Evolutionary conservation across 2,797 vertebrate genomes (phyloP).

Genomic region (Tapera naevia): DNA sequence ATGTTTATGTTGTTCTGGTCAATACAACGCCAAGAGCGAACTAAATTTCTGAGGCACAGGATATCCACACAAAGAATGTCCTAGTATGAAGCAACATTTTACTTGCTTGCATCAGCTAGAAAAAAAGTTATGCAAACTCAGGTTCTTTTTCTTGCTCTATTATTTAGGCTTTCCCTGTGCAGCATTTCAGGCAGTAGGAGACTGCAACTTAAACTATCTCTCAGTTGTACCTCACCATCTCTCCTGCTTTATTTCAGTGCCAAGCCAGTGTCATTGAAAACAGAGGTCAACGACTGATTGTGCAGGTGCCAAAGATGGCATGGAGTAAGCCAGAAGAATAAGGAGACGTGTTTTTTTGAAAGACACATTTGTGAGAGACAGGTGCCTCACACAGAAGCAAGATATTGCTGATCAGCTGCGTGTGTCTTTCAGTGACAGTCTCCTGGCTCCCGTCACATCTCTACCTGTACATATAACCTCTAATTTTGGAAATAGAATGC

Average conservation of each 20-base stretch:
- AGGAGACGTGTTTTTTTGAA: background rate
- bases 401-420: slow-evolving; percentile 1
- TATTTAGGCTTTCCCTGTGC: background rate
- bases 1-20: background rate
- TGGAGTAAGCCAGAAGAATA: slow-evolving; percentile 1
- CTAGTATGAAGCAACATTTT: background rate
- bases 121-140: background rate
- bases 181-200: background rate
- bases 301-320: slow-evolving; percentile 25
- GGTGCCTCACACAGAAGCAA: slow-evolving; percentile 4
- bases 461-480: slow-evolving; percentile 2
- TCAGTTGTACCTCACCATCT: background rate
- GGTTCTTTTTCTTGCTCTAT: background rate
- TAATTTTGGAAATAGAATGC: slow-evolving; percentile 30
- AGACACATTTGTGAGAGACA: slow-evolving; percentile 47
- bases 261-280: slow-evolving; percentile 31
- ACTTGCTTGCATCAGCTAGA: background rate
- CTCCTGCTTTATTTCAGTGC: background rate
- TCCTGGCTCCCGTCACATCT: background rate
- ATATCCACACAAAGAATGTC: background rate
- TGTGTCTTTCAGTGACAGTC: slow-evolving; percentile 23
- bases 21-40: background rate
- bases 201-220: background rate
- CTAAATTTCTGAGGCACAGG: background rate
- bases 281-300: slow-evolving; percentile 42